A percentile compares a stretch with the other conserved stretches of the same genome.
These are phyloP conservation scores for Oscheius onirici DNA, from an alignment of 2,888 invertebrate species.

Conservation along the genomic window DNA sequence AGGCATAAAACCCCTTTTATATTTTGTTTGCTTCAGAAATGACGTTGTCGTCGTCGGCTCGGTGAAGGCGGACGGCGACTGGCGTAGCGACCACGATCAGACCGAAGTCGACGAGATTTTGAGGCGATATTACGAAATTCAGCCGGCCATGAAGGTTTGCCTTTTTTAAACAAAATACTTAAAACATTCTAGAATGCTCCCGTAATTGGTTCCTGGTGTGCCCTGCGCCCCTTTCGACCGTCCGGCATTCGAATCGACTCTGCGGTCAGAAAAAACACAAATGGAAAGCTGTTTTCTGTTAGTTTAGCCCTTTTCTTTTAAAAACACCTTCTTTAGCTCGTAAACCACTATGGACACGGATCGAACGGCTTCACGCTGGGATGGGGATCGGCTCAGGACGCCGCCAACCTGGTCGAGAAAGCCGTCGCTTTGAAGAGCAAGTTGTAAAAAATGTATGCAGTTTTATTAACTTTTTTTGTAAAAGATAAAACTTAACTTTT, in stretches of 20 bases:
- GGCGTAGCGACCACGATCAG: slow-evolving; percentile 33
- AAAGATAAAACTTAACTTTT: not conserved
- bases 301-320: not conserved
- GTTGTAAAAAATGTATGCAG: not conserved
- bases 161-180: not conserved
- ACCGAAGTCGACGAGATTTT: slow-evolving; percentile 44
- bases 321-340: slow-evolving; percentile 31
- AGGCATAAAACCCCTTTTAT: too few species aligned
- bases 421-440: not conserved
- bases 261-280: slow-evolving; percentile 32
- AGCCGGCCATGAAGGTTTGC: slow-evolving; percentile 49
- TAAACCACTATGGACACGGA: slow-evolving; percentile 67
- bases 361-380: slow-evolving; percentile 65
- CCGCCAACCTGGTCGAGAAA: slow-evolving; percentile 27
- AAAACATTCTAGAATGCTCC: slow-evolving; percentile 37
- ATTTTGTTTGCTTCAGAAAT: slow-evolving; percentile 34
- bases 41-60: slow-evolving; percentile 53
- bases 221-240: slow-evolving; percentile 46
- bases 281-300: slow-evolving; percentile 42
- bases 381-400: slow-evolving; percentile 63
- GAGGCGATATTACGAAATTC: slow-evolving; percentile 43
- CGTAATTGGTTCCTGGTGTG: slow-evolving; percentile 41
- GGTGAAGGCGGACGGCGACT: slow-evolving; percentile 44
- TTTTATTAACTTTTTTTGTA: not conserved
- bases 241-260: slow-evolving; percentile 49